Base-by-base conservation (phyloP, 2,797 vertebrate species). In the Tolypeutes matacus region DNA sequence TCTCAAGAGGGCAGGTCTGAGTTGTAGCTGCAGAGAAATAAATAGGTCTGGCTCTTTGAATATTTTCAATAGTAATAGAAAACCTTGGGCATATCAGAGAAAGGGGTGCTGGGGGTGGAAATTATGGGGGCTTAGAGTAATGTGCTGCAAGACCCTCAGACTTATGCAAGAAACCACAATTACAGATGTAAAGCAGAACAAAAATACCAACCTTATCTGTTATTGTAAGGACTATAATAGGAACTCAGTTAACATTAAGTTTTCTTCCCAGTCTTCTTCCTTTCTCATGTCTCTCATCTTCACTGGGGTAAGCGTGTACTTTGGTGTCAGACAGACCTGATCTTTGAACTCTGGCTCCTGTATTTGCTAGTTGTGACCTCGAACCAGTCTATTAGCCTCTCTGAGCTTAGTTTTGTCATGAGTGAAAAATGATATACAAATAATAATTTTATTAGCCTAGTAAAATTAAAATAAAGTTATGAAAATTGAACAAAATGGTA, bases 281-380 rank as follows among this genome's bases (percentile, higher is more conserved):
- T 51, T 84, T 84, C 25, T 86, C 25, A 78, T 2, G 23, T 85
- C 7, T 49, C 1, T 78, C 36, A 75, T 39, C 29, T 51, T 27
- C 69, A 20, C 7, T 14, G 27, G 1, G 17, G 21, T 78, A 93
- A 82, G 14, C 15, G 21, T 62, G 21, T 29, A 49, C 81, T 75
- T 75, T 0, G 39, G 27, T 2, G 17, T 70, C 46, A 67, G 18
- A 53, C 3, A 83, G 62, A 62, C 31, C 15, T 78, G 34, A 76
- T 42, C 60, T 94, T 96, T 91, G 12, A 92, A 72, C 78, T 93
- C 58, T 62, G 84, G 46, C 27, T 91, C 58, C 18, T 89, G 73
- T 53, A 31, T 91, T 80, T 94, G 51, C 29, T 58, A 29, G 9
- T 42, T 86, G 69, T 94, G 72, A 64, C n/a, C 2, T 53, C 64